Evolutionary conservation across 2,113 vertebrate species (phyloP).

Genomic region (Cettia cetti): DNA sequence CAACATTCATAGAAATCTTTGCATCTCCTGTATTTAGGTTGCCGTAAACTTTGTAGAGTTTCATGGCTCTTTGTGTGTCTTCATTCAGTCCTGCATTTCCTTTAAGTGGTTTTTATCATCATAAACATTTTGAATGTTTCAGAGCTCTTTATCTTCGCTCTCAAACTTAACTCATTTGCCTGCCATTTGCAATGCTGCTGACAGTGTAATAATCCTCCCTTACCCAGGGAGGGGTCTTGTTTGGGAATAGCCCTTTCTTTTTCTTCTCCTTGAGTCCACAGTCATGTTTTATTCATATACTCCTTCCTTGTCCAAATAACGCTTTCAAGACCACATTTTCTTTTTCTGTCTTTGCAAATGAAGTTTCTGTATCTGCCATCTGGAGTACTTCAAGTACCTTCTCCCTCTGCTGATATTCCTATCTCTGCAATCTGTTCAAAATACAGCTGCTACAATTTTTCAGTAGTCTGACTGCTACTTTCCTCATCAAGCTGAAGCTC

Average conservation of each 20-base stretch:
- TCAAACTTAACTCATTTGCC: not conserved
- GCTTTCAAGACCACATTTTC: not conserved
- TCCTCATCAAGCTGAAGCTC: not conserved
- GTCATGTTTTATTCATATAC: conserved; percentile 17
- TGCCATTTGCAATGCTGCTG: not conserved
- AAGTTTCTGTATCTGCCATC: not conserved
- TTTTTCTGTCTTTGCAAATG: conserved; percentile 12
- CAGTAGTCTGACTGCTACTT: not conserved
- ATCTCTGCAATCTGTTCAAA: not conserved
- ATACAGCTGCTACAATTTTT: not conserved
- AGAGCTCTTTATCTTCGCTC: not conserved
- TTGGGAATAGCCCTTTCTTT: not conserved
- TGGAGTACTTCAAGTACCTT: conserved; percentile 6
- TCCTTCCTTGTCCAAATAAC: not conserved
- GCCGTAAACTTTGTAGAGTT: not conserved
- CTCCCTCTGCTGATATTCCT: not conserved
- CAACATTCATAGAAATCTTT: accelerated
- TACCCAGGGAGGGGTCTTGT: not conserved
- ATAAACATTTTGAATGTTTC: not conserved
- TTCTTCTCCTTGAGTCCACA: not conserved
- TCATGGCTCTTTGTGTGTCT: accelerated
- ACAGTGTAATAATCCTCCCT: not conserved
- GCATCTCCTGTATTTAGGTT: not conserved
- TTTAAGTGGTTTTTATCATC: not conserved
- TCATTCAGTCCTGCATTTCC: not conserved